Evolutionary conservation across 2,888 invertebrate species (phyloP).

Genomic region (Acanthococcus lagerstroemiae): DNA sequence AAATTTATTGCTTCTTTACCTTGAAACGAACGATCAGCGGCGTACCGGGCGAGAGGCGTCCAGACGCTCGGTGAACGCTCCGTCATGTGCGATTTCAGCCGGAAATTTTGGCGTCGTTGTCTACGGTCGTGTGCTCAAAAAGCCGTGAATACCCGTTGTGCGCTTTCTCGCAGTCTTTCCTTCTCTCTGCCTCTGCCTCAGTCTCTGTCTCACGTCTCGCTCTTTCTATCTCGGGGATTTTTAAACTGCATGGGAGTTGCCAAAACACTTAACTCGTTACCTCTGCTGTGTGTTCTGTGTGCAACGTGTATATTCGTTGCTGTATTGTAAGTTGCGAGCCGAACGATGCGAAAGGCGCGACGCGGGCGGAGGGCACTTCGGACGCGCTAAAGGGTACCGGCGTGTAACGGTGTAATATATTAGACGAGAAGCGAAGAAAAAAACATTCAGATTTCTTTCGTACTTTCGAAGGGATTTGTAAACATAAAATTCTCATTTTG

Average conservation of each 20-base stretch:
- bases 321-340: background rate
- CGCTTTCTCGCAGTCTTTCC: too few relatives aligned
- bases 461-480: constrained; percentile 12
- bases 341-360: background rate
- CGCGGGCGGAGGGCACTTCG: constrained; percentile 10
- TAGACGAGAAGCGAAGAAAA: background rate
- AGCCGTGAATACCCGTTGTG: too few relatives aligned
- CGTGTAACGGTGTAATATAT: constrained; percentile 19
- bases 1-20: background rate
- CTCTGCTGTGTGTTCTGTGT: background rate
- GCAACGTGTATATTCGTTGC: background rate
- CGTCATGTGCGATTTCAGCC: constrained; percentile 26
- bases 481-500: constrained; percentile 26
- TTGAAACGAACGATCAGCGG: background rate
- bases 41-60: background rate
- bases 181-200: too few relatives aligned
- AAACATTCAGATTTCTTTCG: background rate
- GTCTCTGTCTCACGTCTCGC: too few relatives aligned
- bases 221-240: too few relatives aligned
- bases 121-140: constrained; percentile 12
- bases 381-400: constrained; percentile 9
- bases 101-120: constrained; percentile 28
- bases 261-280: constrained; percentile 25
- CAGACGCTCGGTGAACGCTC: constrained; percentile 17
- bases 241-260: constrained; percentile 20